Evolutionary conservation across 1,140 invertebrate species (phyloP).

Genomic region (Teleogryllus occipitalis): DNA sequence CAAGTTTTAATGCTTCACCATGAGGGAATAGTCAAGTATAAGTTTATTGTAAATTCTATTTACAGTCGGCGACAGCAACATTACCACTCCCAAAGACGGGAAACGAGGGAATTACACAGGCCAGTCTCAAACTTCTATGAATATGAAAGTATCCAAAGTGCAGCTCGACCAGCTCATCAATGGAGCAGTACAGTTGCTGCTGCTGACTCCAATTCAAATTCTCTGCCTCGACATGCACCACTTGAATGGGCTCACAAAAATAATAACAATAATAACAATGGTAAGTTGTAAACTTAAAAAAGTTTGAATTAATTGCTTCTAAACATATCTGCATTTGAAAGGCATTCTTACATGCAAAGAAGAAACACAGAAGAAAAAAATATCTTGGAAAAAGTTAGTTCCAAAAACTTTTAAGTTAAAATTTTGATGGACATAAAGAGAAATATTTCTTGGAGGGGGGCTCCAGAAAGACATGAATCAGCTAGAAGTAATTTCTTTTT

Average conservation of each 20-base stretch:
- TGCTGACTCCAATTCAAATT: slow-evolving; percentile 16
- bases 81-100: slow-evolving; percentile 67
- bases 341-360: background rate
- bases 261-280: background rate
- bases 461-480: background rate
- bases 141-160: slow-evolving; percentile 65
- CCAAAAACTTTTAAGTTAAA: background rate
- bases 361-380: background rate
- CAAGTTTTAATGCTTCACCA: no score
- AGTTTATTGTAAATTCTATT: background rate
- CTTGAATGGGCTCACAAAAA: background rate
- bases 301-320: background rate
- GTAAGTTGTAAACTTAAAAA: slow-evolving; percentile 7
- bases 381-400: background rate
- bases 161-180: slow-evolving; percentile 32
- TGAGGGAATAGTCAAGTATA: no score
- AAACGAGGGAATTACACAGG: slow-evolving; percentile 50
- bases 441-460: background rate
- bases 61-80: slow-evolving; percentile 57
- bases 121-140: slow-evolving; percentile 75
- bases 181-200: background rate
- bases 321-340: background rate
- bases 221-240: slow-evolving; percentile 5
- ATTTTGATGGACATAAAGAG: background rate
- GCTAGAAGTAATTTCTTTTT: no score